These are phyloP conservation scores for Zaprionus tsacasi DNA, from an alignment of 1,140 invertebrate species.

Conservation along the genomic window DNA sequence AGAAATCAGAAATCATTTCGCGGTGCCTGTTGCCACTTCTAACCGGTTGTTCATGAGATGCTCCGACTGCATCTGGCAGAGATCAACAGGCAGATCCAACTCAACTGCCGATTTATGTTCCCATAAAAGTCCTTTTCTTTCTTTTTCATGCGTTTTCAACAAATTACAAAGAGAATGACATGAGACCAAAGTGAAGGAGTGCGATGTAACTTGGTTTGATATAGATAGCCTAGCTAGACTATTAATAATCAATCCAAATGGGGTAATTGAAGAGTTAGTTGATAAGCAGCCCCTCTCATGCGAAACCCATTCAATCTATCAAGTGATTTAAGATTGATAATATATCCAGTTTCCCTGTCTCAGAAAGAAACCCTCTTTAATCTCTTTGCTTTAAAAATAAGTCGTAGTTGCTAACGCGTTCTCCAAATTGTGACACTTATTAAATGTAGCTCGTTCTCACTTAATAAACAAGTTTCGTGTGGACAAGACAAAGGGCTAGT, in stretches of 20 bases:
- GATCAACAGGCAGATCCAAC: slow-evolving; percentile 2
- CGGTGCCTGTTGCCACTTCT: slow-evolving; percentile 4
- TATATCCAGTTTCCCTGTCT: not conserved
- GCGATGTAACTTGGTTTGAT: not conserved
- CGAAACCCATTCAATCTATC: not conserved
- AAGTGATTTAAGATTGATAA: not conserved
- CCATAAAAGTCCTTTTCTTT: slow-evolving; percentile 6
- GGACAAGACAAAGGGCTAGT: slow-evolving; percentile 34
- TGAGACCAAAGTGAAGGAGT: not conserved
- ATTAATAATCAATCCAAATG: not conserved
- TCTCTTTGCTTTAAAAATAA: not conserved
- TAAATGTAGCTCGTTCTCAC: slow-evolving; percentile 18
- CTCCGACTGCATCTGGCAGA: slow-evolving; percentile 1
- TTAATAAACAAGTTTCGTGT: slow-evolving; percentile 34
- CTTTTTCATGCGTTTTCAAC: slow-evolving; percentile 1
- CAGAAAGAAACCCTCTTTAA: not conserved
- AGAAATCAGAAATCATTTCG: slow-evolving; percentile 6
- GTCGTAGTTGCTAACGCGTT: slow-evolving; percentile 6
- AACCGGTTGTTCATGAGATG: slow-evolving; percentile 1
- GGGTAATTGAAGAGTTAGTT: not conserved
- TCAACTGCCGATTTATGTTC: not conserved
- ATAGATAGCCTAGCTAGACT: not conserved
- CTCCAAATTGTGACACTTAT: not conserved
- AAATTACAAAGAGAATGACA: not conserved
- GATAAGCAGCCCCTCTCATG: not conserved